Base-by-base conservation (phyloP, 2,797 vertebrate genomes). In the Acanthis flammea region DNA sequence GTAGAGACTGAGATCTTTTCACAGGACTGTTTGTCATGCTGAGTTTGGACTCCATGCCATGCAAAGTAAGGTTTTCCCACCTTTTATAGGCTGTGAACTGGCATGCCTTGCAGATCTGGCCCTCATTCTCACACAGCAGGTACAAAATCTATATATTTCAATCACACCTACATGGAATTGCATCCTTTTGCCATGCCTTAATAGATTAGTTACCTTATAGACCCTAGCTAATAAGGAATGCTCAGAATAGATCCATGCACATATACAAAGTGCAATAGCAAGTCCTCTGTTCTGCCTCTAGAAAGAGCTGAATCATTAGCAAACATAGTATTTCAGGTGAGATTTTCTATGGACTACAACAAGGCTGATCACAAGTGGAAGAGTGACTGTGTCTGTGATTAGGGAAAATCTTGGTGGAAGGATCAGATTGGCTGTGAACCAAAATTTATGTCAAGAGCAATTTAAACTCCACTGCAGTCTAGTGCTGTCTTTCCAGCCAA, bases 111-210 rank as follows among this genome's bases (percentile, higher is more conserved):
- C n/a, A 41, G 28, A 51, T 51, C 47, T 77, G 50, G 14, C 60
- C n/a, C 24, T 86, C 58, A 2, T 71, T 93, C 42, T 54, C 44
- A 21, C 51, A n/a, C 47, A 87, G 78, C 76, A 95, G 72, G 80
- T 66, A 50, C 19, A 85, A 86, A 91, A 72, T 73, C 57, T 83
- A 6, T 84, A 85, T 71, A 78, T 92, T 91, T 63, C 86, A 48
- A 68, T 75, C 66, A 70, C 24, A 39, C 81, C 71, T 61, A 35
- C 9, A 2, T 91, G 73, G 39, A 80, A 42, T 57, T 70, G 24
- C 70, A 63, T 79, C 66, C 42, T 90, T 92, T 84, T 73, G 88
- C 74, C 27, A 6, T 30, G 35, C 21, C 33, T n/a, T 48, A 48
- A 83, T 48, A 48, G 35, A 63, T 63, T 41, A 60, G 50, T 79